Evolutionary conservation across 53 echinoderm and acorn worm genomes (phyloP).

Genomic region (Echinarachnius parma): DNA sequence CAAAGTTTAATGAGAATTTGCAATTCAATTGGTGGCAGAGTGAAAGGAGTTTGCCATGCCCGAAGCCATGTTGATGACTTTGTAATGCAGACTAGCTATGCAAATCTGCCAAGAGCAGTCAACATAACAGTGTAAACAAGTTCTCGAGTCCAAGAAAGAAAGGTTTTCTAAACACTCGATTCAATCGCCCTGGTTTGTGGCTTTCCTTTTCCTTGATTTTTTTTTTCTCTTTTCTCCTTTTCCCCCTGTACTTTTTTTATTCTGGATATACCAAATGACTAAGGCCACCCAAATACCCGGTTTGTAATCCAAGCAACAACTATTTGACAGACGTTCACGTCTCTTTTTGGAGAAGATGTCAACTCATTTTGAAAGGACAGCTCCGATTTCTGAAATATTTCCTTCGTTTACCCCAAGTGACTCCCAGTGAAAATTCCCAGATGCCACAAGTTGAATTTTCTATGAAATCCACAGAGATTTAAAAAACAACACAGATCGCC

Average conservation of each 20-base stretch:
- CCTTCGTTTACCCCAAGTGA: not conserved
- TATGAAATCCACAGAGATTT: too few relatives aligned
- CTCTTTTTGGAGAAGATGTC: constrained; percentile 26
- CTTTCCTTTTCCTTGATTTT: not conserved
- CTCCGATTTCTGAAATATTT: constrained; percentile 23
- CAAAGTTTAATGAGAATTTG: constrained; percentile 41
- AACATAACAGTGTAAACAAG: constrained; percentile 38
- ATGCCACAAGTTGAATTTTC: too few relatives aligned
- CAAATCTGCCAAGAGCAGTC: constrained; percentile 37
- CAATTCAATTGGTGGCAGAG: constrained; percentile 8
- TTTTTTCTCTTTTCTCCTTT: not conserved
- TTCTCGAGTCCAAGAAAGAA: constrained; percentile 15
- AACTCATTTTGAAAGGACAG: constrained; percentile 8
- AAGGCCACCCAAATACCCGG: constrained; percentile 11
- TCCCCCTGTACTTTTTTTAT: not conserved
- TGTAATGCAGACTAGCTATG: constrained; percentile 37
- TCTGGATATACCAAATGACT: not conserved
- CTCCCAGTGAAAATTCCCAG: too few relatives aligned
- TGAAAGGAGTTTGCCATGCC: constrained; percentile 14
- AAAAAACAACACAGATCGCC: too few relatives aligned
- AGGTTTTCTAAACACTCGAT: not conserved
- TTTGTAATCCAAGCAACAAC: constrained; percentile 19
- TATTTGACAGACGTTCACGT: constrained; percentile 18
- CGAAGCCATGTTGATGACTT: constrained; percentile 33
- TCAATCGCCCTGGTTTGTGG: not conserved